Conservation (phyloP, 2,797 vertebrate genomes). For the Peromyscus melanophrys region DNA sequence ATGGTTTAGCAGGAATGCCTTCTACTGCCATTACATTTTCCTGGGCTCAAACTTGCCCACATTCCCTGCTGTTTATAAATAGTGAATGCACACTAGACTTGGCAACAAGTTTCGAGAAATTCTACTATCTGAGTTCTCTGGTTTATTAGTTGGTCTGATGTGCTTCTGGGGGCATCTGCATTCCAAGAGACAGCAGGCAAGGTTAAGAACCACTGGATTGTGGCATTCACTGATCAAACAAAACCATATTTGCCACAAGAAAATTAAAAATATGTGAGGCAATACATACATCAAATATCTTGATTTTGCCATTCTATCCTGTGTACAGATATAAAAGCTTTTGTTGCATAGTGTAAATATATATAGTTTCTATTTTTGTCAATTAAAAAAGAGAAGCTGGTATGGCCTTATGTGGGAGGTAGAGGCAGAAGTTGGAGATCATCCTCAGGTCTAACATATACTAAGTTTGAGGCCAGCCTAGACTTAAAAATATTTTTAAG, state of each 20-base stretch:
- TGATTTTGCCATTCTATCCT: neutral
- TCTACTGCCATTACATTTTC: constrained; percentile 7
- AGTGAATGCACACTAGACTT: neutral
- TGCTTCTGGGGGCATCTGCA: neutral
- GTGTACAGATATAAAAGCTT: neutral
- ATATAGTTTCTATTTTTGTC: neutral
- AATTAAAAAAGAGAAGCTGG: neutral
- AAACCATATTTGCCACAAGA: constrained; percentile 30
- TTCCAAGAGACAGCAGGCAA: constrained; percentile 26
- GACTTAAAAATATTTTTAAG: neutral
- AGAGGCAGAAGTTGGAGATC: neutral
- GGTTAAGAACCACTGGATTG: neutral
- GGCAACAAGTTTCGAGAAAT: neutral
- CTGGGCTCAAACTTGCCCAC: neutral
- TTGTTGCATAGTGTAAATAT: neutral
- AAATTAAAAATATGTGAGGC: neutral
- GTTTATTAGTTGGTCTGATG: neutral
- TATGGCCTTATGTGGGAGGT: neutral
- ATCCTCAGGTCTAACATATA: neutral
- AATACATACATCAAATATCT: neutral
- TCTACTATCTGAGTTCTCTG: neutral
- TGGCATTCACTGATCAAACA: constrained; percentile 39
- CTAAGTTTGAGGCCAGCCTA: neutral
- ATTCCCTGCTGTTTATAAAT: neutral
- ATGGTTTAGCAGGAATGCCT: neutral